These are phyloP conservation scores for Andricus grossulariae DNA, from an alignment of 1,140 invertebrate species.

Conservation along the genomic window DNA sequence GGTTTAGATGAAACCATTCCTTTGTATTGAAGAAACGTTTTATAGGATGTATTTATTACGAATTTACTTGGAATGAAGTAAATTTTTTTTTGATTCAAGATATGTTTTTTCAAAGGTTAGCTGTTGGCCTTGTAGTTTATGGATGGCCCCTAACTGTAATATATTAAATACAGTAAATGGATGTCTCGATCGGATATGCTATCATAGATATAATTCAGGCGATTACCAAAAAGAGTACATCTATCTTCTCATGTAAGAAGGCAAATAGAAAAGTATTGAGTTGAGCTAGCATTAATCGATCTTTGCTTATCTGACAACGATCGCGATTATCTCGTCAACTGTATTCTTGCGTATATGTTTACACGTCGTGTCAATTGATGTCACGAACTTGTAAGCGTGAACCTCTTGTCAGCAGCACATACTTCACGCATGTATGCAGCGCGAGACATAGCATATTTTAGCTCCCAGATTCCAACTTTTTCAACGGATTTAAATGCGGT, in stretches of 20 bases:
- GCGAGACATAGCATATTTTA: slow-evolving; percentile 26
- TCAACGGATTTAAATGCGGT: not conserved
- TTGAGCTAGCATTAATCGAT: slow-evolving; percentile 10
- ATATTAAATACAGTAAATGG: not conserved
- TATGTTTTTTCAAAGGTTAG: too few species aligned
- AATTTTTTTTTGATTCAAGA: too few species aligned
- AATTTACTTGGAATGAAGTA: too few species aligned
- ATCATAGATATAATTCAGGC: not conserved
- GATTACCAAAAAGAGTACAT: not conserved
- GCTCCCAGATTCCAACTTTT: slow-evolving; percentile 14
- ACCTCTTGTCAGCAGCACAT: slow-evolving; percentile 16
- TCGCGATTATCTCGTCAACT: slow-evolving; percentile 21
- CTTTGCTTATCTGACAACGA: slow-evolving; percentile 9
- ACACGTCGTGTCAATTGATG: slow-evolving; percentile 28
- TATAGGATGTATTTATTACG: too few species aligned
- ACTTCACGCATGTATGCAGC: slow-evolving; percentile 7
- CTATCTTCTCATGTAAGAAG: not conserved
- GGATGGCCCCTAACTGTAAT: too few species aligned
- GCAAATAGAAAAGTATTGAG: not conserved
- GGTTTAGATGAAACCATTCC: too few species aligned
- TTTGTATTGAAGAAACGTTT: too few species aligned
- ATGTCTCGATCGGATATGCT: not conserved
- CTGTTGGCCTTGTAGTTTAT: too few species aligned
- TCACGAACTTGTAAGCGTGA: slow-evolving; percentile 29
- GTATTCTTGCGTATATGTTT: slow-evolving; percentile 10